phyloP scores from a whole-genome alignment of 1,140 invertebrate genomes.

The Ladona fulva region DNA sequence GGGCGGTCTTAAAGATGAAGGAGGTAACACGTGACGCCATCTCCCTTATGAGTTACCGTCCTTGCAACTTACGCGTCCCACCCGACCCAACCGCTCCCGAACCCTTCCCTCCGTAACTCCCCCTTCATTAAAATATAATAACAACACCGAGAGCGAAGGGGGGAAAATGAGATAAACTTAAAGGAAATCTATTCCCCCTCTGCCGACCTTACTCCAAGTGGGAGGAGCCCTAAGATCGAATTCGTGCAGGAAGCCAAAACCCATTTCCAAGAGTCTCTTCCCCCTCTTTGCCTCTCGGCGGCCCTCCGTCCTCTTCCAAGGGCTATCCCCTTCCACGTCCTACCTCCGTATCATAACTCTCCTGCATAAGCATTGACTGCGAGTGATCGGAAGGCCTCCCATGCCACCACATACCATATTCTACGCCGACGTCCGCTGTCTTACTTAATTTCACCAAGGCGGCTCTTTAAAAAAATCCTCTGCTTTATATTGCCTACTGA shows the following conservation, averaged over 20 bases:
- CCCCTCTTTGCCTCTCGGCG: neutral
- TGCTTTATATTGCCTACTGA: neutral
- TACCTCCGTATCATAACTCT: neutral
- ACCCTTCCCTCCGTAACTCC: neutral
- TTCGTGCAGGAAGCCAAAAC: constrained; percentile 7
- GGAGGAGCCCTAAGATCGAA: neutral
- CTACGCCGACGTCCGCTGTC: too few relatives aligned
- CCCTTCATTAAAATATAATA: constrained; percentile 11
- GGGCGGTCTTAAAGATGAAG: neutral
- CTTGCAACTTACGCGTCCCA: neutral
- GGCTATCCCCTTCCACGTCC: neutral
- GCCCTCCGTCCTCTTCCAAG: neutral
- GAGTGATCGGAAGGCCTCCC: neutral
- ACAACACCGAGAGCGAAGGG: neutral
- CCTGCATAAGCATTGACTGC: neutral
- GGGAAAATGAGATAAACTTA: constrained; percentile 1
- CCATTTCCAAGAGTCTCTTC: neutral
- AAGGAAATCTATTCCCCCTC: constrained; percentile 4
- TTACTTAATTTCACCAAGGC: too few relatives aligned
- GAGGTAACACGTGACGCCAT: neutral
- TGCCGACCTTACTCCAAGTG: neutral
- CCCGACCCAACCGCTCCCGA: neutral
- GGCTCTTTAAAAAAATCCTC: neutral
- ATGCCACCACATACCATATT: too few relatives aligned
- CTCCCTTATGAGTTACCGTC: neutral